Evolutionary conservation across 2,113 vertebrate genomes (phyloP), one percentile per base, ranked within the genome.

Genomic region (Hemiscyllium ocellatum): DNA sequence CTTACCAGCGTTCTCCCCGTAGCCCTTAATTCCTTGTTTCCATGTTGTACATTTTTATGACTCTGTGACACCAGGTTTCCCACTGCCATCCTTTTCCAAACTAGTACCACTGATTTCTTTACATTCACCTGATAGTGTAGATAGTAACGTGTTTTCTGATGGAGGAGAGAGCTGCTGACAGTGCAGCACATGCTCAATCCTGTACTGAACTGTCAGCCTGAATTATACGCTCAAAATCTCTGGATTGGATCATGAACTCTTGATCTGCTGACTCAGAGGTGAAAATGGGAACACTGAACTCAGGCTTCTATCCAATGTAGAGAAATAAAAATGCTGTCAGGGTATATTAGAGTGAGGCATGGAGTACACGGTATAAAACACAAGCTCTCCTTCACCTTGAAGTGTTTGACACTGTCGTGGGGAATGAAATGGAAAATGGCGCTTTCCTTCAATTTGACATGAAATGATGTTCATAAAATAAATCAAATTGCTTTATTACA

Each of bases 241-340:
- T 65, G 33, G 56, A 90, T 15, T 19, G 87, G 52, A 17, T 15
- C 56, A 33, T 91, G 87, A 90, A 29, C 47, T 29, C 85, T 26
- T 12, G 22, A 65, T 33, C 87, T 20, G 26, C 87, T 91, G 87
- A 91, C 3, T 19, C 56, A 91, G 56, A 65, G 87, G 15, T 61
- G 33, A 91, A 29, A 29, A 13, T 91, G 56, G 52, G 13, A 17
- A 52, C 52, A 61, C 26, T 90, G 87, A 90, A 3, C 50, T 13
- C 4, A 26, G 87, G 52, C 87, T n/a, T 29, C 52, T 33, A 4
- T n/a, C 13, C 17, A 65, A 91, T 19, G 52, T n/a, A 65, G 29
- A 91, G 56, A 70, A 47, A 94, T 13, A 50, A 70, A 70, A 70
- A 24, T n/a, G 47, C 66, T 26, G 93, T 94, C 93, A 94, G 93